Evolutionary conservation across 2,113 vertebrate species (phyloP).

Genomic region (Conger conger): DNA sequence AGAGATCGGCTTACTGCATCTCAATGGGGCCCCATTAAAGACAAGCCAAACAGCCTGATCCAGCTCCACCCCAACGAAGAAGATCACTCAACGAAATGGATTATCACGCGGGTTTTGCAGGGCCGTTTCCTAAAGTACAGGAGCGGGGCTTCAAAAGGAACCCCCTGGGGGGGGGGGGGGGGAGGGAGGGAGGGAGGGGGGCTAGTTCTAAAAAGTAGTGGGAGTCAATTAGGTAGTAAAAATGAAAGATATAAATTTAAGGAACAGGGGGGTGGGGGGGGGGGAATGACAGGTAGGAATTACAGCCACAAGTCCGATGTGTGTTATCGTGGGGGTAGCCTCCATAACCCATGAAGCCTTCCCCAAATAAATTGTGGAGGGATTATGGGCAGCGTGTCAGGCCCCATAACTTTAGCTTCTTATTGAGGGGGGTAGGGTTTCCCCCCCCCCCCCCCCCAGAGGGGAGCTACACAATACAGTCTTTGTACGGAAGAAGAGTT

Average conservation of each 20-base stretch:
- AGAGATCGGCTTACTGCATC: too few relatives aligned
- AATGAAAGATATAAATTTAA: background rate
- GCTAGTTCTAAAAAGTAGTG: too few relatives aligned
- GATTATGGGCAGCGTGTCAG: background rate
- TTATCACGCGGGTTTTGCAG: background rate
- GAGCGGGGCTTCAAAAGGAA: background rate
- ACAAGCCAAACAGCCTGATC: background rate
- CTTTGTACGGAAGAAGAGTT: slow-evolving; percentile 19
- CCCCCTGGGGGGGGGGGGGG: background rate
- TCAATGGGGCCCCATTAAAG: too few relatives aligned
- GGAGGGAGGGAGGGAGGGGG: too few relatives aligned
- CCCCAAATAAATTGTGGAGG: slow-evolving; percentile 10
- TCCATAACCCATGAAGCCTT: slow-evolving; percentile 32
- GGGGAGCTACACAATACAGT: background rate
- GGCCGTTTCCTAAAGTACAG: background rate
- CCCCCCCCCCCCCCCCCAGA: too few relatives aligned
- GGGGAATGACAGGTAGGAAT: background rate
- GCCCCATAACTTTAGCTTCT: background rate
- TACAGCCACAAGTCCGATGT: background rate
- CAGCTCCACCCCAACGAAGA: background rate
- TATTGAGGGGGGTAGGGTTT: background rate
- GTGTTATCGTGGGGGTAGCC: background rate
- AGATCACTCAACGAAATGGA: background rate
- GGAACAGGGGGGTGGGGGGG: background rate
- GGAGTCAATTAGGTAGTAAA: background rate